Evolutionary conservation across 2,888 invertebrate species (phyloP).

Genomic region (Salticus scenicus): DNA sequence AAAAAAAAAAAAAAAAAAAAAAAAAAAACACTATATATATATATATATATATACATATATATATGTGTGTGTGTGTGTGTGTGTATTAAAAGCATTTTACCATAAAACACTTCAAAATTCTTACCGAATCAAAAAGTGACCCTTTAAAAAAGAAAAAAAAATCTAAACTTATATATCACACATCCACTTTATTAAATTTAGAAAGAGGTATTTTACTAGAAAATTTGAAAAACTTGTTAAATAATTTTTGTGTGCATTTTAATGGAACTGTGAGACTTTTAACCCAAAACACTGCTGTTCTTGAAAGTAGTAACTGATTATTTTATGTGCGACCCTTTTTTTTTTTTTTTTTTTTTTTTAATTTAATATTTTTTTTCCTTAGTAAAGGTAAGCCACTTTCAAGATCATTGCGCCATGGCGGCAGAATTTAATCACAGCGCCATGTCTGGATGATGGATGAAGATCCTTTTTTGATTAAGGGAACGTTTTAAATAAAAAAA

Average conservation of each 20-base stretch:
- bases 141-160: too few relatives aligned
- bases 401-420: slow-evolving; percentile 35
- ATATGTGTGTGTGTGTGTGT: too few relatives aligned
- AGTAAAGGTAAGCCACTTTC: slow-evolving; percentile 41
- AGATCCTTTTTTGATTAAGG: slow-evolving; percentile 53
- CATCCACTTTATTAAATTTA: too few relatives aligned
- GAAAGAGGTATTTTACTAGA: too few relatives aligned
- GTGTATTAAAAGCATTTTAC: too few relatives aligned
- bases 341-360: slow-evolving; percentile 13
- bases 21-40: too few relatives aligned
- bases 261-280: not conserved
- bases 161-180: too few relatives aligned
- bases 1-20: too few relatives aligned
- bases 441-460: slow-evolving; percentile 63
- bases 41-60: too few relatives aligned
- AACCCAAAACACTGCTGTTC: not conserved
- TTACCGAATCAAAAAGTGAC: too few relatives aligned
- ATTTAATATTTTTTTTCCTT: not conserved
- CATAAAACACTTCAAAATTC: too few relatives aligned
- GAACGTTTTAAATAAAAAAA: slow-evolving; percentile 13
- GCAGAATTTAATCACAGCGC: slow-evolving; percentile 47
- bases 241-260: not conserved
- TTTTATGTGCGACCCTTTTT: not conserved
- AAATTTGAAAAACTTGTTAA: not conserved
- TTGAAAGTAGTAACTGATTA: not conserved